Conservation (phyloP, 2,888 invertebrate species). For the Yponomeuta malinellus region DNA sequence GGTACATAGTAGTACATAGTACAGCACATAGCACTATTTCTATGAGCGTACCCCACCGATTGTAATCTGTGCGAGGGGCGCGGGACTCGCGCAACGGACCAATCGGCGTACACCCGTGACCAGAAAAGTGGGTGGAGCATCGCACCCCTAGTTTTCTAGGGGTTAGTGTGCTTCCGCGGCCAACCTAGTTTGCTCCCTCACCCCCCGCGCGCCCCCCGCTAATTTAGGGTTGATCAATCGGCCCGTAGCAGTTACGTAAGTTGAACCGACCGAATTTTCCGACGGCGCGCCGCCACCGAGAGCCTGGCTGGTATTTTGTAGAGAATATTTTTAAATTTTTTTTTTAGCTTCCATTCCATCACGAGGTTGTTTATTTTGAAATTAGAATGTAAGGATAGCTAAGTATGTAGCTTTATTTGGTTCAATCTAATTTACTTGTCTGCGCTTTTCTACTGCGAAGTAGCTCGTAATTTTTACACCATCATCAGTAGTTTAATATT, state of each 20-base stretch:
- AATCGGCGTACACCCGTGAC: constrained; percentile 72
- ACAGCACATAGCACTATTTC: constrained; percentile 69
- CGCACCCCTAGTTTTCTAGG: constrained; percentile 77
- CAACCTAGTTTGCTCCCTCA: constrained; percentile 72
- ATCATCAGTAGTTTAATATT: no score
- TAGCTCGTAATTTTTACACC: no score
- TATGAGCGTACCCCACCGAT: constrained; percentile 75
- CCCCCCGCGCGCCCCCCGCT: constrained; percentile 54
- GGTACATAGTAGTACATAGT: constrained; percentile 56
- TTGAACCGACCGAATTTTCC: constrained; percentile 44
- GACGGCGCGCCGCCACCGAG: constrained; percentile 18
- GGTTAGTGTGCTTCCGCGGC: constrained; percentile 76
- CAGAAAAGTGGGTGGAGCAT: constrained; percentile 76
- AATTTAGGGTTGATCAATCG: constrained; percentile 75
- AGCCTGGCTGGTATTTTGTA: background rate
- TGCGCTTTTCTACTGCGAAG: no score
- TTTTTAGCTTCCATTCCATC: background rate
- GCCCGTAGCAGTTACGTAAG: constrained; percentile 58
- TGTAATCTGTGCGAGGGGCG: constrained; percentile 73
- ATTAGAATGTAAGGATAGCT: no score
- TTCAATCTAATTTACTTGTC: no score
- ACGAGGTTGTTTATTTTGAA: background rate
- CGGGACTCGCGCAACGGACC: constrained; percentile 65
- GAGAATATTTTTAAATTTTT: background rate
- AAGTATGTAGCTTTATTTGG: no score